Percentiles rank a stretch among this genome's conserved stretches.
These are phyloP conservation scores for Diceros bicornis DNA, from an alignment of 2,797 vertebrate species.

Conservation along the genomic window DNA sequence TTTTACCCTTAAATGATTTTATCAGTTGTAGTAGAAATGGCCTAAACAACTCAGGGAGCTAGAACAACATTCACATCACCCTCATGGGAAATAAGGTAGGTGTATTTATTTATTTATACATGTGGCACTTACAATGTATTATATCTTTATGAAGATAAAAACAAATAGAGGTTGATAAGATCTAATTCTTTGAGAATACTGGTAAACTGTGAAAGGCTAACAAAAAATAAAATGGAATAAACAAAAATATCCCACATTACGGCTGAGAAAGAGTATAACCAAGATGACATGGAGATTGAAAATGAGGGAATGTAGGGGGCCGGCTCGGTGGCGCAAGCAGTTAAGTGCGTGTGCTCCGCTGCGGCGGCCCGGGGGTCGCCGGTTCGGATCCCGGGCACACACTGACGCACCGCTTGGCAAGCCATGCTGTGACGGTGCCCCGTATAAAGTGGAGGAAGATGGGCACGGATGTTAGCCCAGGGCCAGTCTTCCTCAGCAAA, in stretches of 20 bases:
- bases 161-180: background rate
- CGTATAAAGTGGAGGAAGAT: too few relatives aligned
- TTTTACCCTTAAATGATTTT: background rate
- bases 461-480: too few relatives aligned
- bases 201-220: background rate
- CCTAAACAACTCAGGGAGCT: background rate
- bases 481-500: too few relatives aligned
- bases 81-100: background rate
- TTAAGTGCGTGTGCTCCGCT: too few relatives aligned
- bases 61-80: background rate
- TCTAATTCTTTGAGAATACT: background rate
- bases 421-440: too few relatives aligned
- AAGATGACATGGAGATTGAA: background rate
- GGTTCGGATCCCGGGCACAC: too few relatives aligned
- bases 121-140: background rate
- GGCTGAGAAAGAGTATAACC: background rate
- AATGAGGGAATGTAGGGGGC: background rate
- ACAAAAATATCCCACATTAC: background rate
- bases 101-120: background rate
- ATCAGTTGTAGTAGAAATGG: background rate
- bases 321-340: too few relatives aligned
- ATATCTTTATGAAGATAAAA: background rate
- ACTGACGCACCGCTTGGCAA: too few relatives aligned
- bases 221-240: background rate
- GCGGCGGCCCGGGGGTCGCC: too few relatives aligned